A percentile compares a stretch with the other conserved stretches of the same genome.
Evolutionary conservation across 30 jellyfish, hydroid and myxozoan genomes (phyloP).

Genomic region (Morbakka virulenta): DNA sequence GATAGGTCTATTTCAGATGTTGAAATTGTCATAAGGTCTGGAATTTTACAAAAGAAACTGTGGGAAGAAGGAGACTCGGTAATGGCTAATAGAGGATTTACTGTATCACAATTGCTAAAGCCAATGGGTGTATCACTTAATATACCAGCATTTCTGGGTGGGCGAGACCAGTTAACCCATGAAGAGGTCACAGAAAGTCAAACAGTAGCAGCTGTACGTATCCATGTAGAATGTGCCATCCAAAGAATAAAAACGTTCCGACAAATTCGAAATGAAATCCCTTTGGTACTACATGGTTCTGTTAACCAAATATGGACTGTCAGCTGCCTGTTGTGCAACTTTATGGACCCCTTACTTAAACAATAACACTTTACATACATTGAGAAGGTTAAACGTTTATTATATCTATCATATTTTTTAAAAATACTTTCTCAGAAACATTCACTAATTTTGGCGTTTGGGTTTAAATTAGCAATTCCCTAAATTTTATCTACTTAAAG

Average conservation of each 20-base stretch:
- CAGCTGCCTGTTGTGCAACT: not conserved
- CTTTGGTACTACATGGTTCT: constrained; percentile 4
- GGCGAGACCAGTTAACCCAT: constrained; percentile 33
- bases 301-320: constrained; percentile 7
- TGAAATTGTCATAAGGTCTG: constrained; percentile 33
- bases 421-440: too few species aligned
- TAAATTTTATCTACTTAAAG: too few species aligned
- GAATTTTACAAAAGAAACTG: constrained; percentile 10
- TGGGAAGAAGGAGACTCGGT: constrained; percentile 63
- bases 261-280: constrained; percentile 9
- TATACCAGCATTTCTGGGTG: constrained; percentile 47
- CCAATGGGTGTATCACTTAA: constrained; percentile 16
- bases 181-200: constrained; percentile 39
- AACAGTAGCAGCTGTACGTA: constrained; percentile 31
- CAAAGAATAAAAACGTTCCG: constrained; percentile 18
- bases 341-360: not conserved
- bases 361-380: too few species aligned
- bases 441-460: too few species aligned
- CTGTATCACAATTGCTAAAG: constrained; percentile 22
- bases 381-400: too few species aligned
- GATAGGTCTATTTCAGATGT: constrained; percentile 22
- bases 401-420: too few species aligned
- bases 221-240: constrained; percentile 39
- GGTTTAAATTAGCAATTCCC: too few species aligned
- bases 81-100: constrained; percentile 45